phyloP scores from a whole-genome alignment of 1,140 invertebrate species.

The Argopecten irradians region DNA sequence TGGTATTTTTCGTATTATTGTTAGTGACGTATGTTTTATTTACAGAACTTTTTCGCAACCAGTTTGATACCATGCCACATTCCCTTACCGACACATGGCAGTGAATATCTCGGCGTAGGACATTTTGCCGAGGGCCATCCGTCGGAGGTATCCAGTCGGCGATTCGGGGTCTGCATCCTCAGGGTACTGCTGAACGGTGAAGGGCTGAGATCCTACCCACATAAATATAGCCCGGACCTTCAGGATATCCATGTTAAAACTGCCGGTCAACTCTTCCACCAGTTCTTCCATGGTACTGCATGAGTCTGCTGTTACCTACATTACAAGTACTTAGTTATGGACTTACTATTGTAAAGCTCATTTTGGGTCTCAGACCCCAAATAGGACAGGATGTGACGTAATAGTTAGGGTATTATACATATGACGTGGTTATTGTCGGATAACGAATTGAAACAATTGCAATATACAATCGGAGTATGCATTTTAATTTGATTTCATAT shows the following conservation, averaged over 20 bases:
- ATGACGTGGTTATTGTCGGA: too few relatives aligned
- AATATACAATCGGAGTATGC: too few relatives aligned
- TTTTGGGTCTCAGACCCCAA: too few relatives aligned
- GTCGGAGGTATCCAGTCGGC: conserved; percentile 43
- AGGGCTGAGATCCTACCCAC: conserved; percentile 48
- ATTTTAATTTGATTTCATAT: too few relatives aligned
- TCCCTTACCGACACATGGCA: conserved; percentile 50
- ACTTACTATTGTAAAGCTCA: too few relatives aligned
- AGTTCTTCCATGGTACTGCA: conserved; percentile 29
- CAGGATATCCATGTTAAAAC: conserved; percentile 47
- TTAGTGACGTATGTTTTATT: too few relatives aligned
- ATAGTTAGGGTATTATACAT: too few relatives aligned
- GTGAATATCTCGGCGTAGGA: conserved; percentile 53
- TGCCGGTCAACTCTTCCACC: conserved; percentile 38
- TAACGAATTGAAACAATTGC: too few relatives aligned
- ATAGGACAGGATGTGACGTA: too few relatives aligned
- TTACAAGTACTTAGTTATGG: too few relatives aligned
- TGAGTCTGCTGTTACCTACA: conserved; percentile 38
- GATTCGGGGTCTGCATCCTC: conserved; percentile 42
- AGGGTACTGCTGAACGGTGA: conserved; percentile 25
- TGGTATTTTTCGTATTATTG: too few relatives aligned
- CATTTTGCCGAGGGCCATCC: conserved; percentile 44
- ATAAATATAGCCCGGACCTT: conserved; percentile 54
- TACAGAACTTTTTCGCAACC: background rate
- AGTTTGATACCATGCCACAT: background rate